These are phyloP conservation scores for Parascotia fuliginaria DNA, from an alignment of 2,888 invertebrate species.

Conservation along the genomic window DNA sequence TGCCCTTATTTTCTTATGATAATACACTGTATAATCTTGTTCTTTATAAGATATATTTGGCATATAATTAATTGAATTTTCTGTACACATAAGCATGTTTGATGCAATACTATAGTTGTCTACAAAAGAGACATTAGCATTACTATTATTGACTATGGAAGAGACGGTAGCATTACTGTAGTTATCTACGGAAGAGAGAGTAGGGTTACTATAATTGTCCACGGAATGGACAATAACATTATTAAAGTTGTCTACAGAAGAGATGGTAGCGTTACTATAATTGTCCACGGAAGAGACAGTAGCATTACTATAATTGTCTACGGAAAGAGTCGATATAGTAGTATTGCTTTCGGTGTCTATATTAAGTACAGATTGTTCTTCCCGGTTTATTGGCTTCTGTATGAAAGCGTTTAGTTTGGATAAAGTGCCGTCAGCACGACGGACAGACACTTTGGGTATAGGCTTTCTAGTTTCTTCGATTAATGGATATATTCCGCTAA, in stretches of 20 bases:
- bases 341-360: background rate
- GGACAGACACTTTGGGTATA: constrained; percentile 51
- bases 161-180: background rate
- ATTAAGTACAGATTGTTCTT: background rate
- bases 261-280: too few relatives aligned
- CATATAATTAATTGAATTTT: background rate
- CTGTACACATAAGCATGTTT: background rate
- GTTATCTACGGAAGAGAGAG: background rate
- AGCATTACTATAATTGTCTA: background rate
- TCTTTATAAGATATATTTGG: constrained; percentile 5
- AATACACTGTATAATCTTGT: constrained; percentile 44
- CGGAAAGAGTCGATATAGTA: background rate
- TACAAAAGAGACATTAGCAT: too few relatives aligned
- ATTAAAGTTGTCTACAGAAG: background rate
- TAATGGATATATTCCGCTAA: constrained; percentile 67
- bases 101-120: background rate
- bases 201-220: background rate
- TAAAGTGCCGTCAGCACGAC: constrained; percentile 58
- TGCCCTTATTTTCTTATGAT: constrained; percentile 61
- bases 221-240: too few relatives aligned
- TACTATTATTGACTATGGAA: too few relatives aligned
- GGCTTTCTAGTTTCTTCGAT: constrained; percentile 39
- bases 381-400: constrained; percentile 41
- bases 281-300: background rate
- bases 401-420: constrained; percentile 63